phyloP scores from a whole-genome alignment of 2,113 vertebrate species.

The Onychorhynchus coronatus region DNA sequence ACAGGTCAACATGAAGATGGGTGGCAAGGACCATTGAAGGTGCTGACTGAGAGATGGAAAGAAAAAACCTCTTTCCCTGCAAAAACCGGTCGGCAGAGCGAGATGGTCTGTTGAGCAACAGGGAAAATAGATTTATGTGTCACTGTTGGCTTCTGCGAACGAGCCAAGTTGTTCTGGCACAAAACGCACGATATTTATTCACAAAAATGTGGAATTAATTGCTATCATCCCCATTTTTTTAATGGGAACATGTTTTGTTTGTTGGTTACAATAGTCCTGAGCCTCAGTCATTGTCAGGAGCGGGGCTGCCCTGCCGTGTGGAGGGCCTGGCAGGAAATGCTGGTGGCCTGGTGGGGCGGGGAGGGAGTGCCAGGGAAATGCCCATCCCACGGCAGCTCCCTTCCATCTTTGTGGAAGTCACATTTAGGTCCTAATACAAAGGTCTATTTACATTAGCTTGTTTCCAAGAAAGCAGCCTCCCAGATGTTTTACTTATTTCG shows the following conservation, averaged over 20 bases:
- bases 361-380: neutral
- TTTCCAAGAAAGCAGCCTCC: neutral
- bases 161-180: conserved; percentile 53
- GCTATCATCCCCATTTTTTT: conserved; percentile 27
- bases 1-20: rapidly evolving
- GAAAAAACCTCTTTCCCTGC: neutral
- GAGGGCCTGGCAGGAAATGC: neutral
- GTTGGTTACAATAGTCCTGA: conserved; percentile 30
- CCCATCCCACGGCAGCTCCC: neutral
- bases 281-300: neutral
- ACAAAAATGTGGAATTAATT: conserved; percentile 62
- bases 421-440: neutral
- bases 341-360: neutral
- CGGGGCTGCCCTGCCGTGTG: neutral
- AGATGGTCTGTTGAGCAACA: conserved; percentile 45
- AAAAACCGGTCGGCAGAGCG: neutral
- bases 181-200: conserved; percentile 31
- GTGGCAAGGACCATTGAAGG: neutral
- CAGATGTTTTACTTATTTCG: neutral
- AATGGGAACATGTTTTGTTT: conserved; percentile 2
- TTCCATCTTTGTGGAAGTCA: neutral
- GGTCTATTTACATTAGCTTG: neutral
- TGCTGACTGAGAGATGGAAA: neutral
- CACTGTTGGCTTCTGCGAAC: neutral
- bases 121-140: conserved; percentile 50